phyloP scores from a whole-genome alignment of 2,888 invertebrate species.

The Anticlea derivata region DNA sequence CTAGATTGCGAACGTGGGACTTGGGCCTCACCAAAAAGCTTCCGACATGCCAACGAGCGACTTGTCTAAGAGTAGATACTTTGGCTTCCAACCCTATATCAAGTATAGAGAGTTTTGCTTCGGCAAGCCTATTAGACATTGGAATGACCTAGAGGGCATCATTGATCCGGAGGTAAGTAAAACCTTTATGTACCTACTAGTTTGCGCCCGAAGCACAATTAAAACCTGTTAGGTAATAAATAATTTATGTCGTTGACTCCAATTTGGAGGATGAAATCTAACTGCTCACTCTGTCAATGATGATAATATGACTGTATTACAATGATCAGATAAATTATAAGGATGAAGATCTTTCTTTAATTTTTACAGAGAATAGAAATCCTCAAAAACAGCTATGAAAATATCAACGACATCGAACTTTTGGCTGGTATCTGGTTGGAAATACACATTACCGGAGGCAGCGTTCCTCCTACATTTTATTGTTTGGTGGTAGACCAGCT shows the following conservation, averaged over 20 bases:
- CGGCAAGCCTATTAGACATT: constrained; percentile 85
- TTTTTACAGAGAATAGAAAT: constrained; percentile 54
- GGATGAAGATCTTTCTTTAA: no score
- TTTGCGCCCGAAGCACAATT: no score
- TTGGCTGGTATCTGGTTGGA: constrained; percentile 95
- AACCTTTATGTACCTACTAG: no score
- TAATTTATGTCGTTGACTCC: no score
- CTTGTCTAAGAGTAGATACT: constrained; percentile 85
- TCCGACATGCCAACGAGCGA: constrained; percentile 55
- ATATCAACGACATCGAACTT: constrained; percentile 93
- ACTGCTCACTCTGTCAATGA: no score
- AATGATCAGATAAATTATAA: no score
- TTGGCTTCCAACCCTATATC: constrained; percentile 93
- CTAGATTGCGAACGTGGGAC: constrained; percentile 53
- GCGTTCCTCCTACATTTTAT: constrained; percentile 94
- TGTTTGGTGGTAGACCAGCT: constrained; percentile 95
- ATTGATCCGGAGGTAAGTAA: constrained; percentile 52
- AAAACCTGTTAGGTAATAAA: no score
- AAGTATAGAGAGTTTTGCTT: constrained; percentile 92
- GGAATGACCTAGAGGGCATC: constrained; percentile 42
- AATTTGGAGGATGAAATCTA: no score
- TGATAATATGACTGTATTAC: no score
- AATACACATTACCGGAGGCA: constrained; percentile 89
- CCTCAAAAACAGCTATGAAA: constrained; percentile 56
- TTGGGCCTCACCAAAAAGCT: constrained; percentile 52